phyloP scores from a whole-genome alignment of 2,797 vertebrate species.

The Megaceryle alcyon region DNA sequence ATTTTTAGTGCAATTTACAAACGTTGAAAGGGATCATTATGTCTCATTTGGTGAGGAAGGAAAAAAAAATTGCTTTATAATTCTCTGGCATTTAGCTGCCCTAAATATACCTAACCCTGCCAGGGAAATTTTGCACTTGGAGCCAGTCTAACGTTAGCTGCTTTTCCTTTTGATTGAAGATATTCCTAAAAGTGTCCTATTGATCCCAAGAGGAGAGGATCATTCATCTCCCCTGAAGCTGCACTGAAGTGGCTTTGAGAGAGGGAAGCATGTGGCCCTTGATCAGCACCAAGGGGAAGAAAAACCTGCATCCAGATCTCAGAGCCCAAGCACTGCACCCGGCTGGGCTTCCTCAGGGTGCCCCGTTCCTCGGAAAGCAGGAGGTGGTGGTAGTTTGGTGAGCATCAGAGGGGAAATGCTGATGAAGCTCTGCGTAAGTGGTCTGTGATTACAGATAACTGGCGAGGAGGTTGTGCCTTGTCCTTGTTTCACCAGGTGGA shows the following conservation, averaged over 20 bases:
- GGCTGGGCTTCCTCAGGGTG: accelerated
- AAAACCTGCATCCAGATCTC: background rate
- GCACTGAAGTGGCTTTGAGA: accelerated
- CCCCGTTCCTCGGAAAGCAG: too few relatives aligned
- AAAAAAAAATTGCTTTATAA: background rate
- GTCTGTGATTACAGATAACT: background rate
- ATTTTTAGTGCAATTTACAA: background rate
- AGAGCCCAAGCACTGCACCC: accelerated
- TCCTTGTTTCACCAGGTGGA: background rate
- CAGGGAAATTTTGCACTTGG: background rate
- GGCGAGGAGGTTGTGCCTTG: background rate
- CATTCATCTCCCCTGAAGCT: background rate
- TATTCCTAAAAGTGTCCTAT: background rate
- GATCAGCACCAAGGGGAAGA: background rate
- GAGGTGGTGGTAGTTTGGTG: background rate
- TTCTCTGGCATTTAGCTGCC: background rate
- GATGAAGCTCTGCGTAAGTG: background rate
- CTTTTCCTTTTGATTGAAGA: background rate
- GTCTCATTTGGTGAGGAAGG: background rate
- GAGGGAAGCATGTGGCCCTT: accelerated
- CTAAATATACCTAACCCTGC: background rate
- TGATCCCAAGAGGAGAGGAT: accelerated
- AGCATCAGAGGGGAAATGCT: accelerated
- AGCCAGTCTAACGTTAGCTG: background rate
- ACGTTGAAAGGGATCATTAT: background rate